phyloP scores from a whole-genome alignment of 2,113 vertebrate species.

The Serilophus lunatus region DNA sequence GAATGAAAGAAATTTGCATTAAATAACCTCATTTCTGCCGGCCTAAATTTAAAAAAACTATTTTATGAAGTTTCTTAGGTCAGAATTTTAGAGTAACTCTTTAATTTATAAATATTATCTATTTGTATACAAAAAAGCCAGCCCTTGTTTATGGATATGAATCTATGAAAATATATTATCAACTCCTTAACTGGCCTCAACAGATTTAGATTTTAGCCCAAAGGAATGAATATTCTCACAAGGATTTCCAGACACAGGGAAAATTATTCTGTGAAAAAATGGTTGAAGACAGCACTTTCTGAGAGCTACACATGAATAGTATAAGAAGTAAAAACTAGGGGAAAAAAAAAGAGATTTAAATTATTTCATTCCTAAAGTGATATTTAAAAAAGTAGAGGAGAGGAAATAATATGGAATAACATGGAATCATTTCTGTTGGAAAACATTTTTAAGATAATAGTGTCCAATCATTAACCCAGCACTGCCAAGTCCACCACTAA shows the following conservation, averaged over 20 bases:
- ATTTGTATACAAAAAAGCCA: background rate
- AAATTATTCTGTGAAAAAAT: background rate
- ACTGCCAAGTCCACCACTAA: background rate
- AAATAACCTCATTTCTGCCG: rapidly evolving
- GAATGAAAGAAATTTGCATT: background rate
- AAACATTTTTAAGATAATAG: background rate
- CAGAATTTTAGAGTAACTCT: background rate
- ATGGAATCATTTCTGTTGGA: background rate
- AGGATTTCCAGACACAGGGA: background rate
- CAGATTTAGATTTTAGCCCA: background rate
- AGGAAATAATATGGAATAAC: background rate
- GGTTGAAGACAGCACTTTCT: background rate
- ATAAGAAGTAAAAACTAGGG: background rate
- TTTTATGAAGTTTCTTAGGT: background rate
- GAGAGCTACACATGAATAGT: background rate
- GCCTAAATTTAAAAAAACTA: background rate
- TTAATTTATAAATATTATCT: background rate
- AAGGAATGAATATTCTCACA: background rate
- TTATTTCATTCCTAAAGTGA: background rate
- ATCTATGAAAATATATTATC: background rate
- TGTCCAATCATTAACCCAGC: background rate
- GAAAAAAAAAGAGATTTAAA: background rate
- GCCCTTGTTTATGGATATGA: background rate
- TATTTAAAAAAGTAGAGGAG: background rate
- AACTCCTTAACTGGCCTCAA: background rate